Percentiles rank a stretch among this genome's conserved stretches.
phyloP scores from a whole-genome alignment of 2,797 vertebrate species.

The Acrossocheilus wenchowensis region DNA sequence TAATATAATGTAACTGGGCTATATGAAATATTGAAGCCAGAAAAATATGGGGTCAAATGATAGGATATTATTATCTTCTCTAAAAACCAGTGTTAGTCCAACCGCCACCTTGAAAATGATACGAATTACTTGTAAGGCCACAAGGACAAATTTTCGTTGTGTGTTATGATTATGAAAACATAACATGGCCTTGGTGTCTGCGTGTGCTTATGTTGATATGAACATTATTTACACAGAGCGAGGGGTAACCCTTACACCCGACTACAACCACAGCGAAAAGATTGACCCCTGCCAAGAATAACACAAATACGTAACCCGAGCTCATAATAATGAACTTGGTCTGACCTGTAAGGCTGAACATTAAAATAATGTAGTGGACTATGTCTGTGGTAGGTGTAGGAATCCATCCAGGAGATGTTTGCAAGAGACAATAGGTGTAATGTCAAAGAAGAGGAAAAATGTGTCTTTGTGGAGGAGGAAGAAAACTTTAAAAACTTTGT shows the following conservation, averaged over 20 bases:
- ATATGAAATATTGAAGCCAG: background rate
- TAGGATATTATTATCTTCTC: background rate
- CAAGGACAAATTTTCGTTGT: constrained; percentile 25
- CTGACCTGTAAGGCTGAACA: constrained; percentile 29
- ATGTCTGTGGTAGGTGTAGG: constrained; percentile 34
- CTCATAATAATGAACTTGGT: constrained; percentile 76
- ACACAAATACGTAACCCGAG: constrained; percentile 69
- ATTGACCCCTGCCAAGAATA: constrained; percentile 77
- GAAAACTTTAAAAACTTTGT: background rate
- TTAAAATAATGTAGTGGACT: constrained; percentile 17
- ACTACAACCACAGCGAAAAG: constrained; percentile 49
- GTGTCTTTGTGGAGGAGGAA: background rate
- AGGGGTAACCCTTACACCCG: constrained; percentile 5
- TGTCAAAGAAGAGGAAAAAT: background rate
- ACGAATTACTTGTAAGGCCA: constrained; percentile 21
- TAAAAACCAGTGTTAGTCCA: constrained; percentile 12
- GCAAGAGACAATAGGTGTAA: background rate
- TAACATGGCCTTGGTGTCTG: constrained; percentile 15
- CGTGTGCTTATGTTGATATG: constrained; percentile 29
- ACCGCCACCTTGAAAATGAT: constrained; percentile 21
- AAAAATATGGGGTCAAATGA: constrained; percentile 13
- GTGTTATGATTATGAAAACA: constrained; percentile 54
- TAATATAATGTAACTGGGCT: background rate
- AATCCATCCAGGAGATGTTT: constrained; percentile 1
- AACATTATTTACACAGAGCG: constrained; percentile 38